phyloP scores from a whole-genome alignment of 30 jellyfish, hydroid and myxozoan genomes.

The Hydractinia echinata region DNA sequence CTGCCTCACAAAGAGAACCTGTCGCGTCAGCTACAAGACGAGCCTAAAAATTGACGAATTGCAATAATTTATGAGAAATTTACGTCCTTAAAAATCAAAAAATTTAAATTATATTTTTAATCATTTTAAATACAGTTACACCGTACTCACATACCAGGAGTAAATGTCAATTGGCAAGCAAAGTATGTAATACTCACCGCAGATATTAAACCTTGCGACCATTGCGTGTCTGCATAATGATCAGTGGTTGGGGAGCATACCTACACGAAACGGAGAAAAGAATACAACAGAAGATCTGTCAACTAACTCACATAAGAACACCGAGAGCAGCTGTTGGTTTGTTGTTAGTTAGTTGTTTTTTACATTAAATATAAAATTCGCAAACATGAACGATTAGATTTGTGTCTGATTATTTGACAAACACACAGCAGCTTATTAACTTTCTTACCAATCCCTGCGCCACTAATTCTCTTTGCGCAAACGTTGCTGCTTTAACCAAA shows the following conservation, averaged over 20 bases:
- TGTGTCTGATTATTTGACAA: not conserved
- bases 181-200: constrained; percentile 33
- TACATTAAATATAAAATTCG: no score
- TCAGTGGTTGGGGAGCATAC: constrained; percentile 65
- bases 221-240: constrained; percentile 45
- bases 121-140: not conserved
- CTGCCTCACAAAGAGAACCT: constrained; percentile 56
- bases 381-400: not conserved
- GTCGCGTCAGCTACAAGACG: constrained; percentile 56
- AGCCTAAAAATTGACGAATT: constrained; percentile 23
- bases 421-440: not conserved
- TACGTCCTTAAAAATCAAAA: not conserved
- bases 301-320: no score
- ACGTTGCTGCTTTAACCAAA: constrained; percentile 81
- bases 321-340: no score
- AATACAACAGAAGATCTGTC: not conserved
- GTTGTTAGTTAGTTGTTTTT: no score
- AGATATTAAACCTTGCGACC: constrained; percentile 66
- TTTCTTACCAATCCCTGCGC: constrained; percentile 73
- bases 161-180: not conserved
- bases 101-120: not conserved
- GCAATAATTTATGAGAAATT: not conserved
- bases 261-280: constrained; percentile 9
- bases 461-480: constrained; percentile 87
- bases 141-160: not conserved